Percentiles rank a stretch among this genome's conserved stretches.
phyloP scores from a whole-genome alignment of 2,888 invertebrate genomes.

The Mesoligia furuncula region DNA sequence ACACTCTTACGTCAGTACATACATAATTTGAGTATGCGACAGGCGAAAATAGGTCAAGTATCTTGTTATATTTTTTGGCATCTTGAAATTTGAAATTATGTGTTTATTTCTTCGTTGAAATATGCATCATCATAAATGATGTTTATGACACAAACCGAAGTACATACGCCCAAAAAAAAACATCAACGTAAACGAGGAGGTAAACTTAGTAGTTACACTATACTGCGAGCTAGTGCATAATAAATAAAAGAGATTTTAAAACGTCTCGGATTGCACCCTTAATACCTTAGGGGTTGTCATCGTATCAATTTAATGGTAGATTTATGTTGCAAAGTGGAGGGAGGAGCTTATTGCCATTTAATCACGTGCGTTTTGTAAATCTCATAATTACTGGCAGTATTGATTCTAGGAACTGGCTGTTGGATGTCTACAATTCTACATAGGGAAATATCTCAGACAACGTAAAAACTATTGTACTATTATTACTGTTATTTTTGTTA shows the following conservation, averaged over 20 bases:
- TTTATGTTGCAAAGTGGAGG: background rate
- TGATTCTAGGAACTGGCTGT: background rate
- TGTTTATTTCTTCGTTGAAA: slow-evolving; percentile 5
- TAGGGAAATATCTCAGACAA: background rate
- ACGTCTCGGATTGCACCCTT: background rate
- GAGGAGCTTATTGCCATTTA: background rate
- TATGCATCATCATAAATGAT: slow-evolving; percentile 1
- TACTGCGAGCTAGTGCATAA: background rate
- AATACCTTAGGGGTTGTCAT: background rate
- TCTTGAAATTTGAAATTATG: slow-evolving; percentile 32
- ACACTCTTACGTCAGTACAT: slow-evolving; percentile 1
- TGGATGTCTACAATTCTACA: background rate
- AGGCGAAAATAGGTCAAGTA: slow-evolving; percentile 35
- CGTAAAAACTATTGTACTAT: background rate
- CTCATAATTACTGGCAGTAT: background rate
- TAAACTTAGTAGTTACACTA: background rate
- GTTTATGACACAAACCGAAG: background rate
- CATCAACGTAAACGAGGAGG: background rate
- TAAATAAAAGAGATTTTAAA: background rate
- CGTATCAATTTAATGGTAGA: background rate
- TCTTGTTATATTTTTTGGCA: slow-evolving; percentile 18
- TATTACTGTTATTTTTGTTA: background rate
- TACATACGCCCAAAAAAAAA: background rate
- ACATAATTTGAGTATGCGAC: slow-evolving; percentile 12
- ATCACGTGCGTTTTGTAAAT: background rate